phyloP scores from a whole-genome alignment of 64 coral and sea anemone genomes.

The Montipora efflorescens region DNA sequence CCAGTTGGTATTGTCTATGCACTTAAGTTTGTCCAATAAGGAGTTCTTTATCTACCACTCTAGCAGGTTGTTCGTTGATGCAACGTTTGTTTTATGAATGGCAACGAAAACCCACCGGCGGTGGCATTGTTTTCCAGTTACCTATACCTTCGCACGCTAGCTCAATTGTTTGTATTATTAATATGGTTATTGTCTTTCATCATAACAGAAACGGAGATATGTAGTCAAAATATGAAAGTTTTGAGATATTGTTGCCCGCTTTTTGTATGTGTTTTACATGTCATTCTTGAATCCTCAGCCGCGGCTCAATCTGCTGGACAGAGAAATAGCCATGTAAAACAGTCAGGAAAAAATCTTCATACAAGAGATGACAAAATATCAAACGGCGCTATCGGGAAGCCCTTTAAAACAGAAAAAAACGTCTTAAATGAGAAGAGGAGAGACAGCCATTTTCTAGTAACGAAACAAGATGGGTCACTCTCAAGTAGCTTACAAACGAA shows the following conservation, averaged over 20 bases:
- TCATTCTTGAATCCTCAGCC: background rate
- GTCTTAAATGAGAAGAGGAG: too few relatives aligned
- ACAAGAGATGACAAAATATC: background rate
- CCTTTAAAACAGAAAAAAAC: background rate
- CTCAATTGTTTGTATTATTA: constrained; percentile 55
- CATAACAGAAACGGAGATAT: constrained; percentile 30
- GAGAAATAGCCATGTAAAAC: background rate
- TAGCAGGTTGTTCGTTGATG: constrained; percentile 11
- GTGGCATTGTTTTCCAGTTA: constrained; percentile 45
- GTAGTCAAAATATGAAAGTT: constrained; percentile 80
- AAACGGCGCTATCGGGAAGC: background rate
- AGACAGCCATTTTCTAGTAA: background rate
- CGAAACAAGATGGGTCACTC: background rate
- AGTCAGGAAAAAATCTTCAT: background rate
- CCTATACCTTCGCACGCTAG: constrained; percentile 26
- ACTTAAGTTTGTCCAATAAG: background rate
- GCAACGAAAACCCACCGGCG: constrained; percentile 19
- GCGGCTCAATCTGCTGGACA: background rate
- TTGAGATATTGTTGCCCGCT: constrained; percentile 35
- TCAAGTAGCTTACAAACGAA: background rate
- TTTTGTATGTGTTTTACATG: constrained; percentile 9
- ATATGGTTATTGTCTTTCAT: constrained; percentile 21
- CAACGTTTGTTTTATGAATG: background rate
- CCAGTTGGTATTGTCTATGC: constrained; percentile 2
- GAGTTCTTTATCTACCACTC: background rate